Base-by-base conservation (phyloP, 2,888 invertebrate species). In the Coenonympha arcania region DNA sequence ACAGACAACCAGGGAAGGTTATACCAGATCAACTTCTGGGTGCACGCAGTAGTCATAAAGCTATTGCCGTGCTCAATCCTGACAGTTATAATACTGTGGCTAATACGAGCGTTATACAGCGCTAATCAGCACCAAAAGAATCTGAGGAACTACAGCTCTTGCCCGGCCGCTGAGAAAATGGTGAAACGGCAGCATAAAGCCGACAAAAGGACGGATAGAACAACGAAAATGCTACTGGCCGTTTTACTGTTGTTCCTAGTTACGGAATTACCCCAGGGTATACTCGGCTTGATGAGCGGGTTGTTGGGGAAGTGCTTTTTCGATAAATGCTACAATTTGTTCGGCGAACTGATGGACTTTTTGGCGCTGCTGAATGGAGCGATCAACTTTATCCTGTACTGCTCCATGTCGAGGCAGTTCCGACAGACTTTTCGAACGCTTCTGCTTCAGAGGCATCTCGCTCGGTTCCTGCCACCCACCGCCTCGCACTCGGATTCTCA, bases 351-450 rank as follows among this genome's bases (percentile, higher is more conserved):
- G 48, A 93, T 96, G 91, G 96, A 98, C 79, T 91, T 95, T 53
- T 77, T 96, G 67, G 96, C 97, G 0, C 88, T 98, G 50, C 83
- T 95, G 62, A 98, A 97, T 76, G 95, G 96, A 6, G 94, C 95
- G 0, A 93, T 97, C 51, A 98, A 96, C 78, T 98, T 98, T 69
- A 92, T 97, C 47, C 88, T 98, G 34, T 98, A 97, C 74, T 97
- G 96, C 68, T 89, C 94, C 45, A 97, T 98, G 97, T 96, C 95
- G 55, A 89, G 94, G 56, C 96, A 96, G 87, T 98, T 98, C 76
- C 89, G 98, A 11, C 90, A 90, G 60, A 93, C 93, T 1, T 95
- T 93, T 71, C 87, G 90, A 8, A 89, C 90, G 66, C 78, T 94
- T 63, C 91, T 95, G 68, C 87, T 89, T 55, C 90, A 90, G n/a